These are phyloP conservation scores for Enteromius viviparus DNA, from an alignment of 2,797 vertebrate species.

Conservation along the genomic window DNA sequence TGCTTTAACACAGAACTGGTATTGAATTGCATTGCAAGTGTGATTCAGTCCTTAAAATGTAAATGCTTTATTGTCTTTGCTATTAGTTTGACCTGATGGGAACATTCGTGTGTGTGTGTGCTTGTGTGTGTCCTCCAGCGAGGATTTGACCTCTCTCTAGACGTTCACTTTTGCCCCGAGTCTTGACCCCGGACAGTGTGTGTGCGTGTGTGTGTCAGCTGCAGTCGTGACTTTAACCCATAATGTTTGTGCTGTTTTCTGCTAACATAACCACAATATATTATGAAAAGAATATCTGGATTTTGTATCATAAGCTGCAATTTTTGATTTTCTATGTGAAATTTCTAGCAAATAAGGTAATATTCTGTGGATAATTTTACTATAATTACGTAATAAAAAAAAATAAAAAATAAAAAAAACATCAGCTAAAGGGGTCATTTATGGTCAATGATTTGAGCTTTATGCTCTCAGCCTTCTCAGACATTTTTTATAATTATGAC, in stretches of 20 bases:
- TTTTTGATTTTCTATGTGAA: background rate
- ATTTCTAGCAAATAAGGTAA: background rate
- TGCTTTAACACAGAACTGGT: background rate
- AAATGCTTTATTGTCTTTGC: background rate
- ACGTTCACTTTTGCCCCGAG: conserved; percentile 7
- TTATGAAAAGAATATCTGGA: background rate
- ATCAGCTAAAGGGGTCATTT: background rate
- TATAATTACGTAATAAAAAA: background rate
- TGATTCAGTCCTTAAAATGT: background rate
- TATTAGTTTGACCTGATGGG: conserved; percentile 7
- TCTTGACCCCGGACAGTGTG: conserved; percentile 20
- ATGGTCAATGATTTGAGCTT: background rate
- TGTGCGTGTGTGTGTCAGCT: conserved; percentile 45
- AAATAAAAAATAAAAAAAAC: no score
- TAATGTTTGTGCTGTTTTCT: background rate
- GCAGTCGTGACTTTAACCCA: background rate
- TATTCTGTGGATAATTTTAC: background rate
- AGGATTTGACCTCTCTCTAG: conserved; percentile 26
- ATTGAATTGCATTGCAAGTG: background rate
- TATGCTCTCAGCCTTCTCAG: background rate
- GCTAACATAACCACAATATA: background rate
- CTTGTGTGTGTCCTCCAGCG: conserved; percentile 34
- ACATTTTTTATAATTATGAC: background rate
- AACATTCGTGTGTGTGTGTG: background rate
- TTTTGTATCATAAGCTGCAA: background rate